Evolutionary conservation across 2,888 invertebrate genomes (phyloP).

Genomic region (Drosophila rubida): DNA sequence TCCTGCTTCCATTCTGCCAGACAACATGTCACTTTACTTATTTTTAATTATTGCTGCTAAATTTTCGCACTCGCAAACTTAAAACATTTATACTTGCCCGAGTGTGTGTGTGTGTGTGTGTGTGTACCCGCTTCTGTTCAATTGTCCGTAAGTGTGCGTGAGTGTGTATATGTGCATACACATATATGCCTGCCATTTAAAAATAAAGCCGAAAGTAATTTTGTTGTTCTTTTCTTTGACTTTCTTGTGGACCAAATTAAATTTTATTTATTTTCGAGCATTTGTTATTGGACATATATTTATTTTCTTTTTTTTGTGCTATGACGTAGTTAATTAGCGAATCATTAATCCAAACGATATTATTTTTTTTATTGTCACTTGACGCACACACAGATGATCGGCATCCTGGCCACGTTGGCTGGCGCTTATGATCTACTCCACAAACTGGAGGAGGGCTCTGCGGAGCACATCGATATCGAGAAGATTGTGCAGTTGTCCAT

Average conservation of each 20-base stretch:
- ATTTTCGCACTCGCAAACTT: constrained; percentile 38
- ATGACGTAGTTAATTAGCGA: constrained; percentile 47
- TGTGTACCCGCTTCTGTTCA: constrained; percentile 5
- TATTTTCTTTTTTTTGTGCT: constrained; percentile 10
- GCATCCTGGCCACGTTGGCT: constrained; percentile 68
- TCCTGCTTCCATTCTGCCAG: constrained; percentile 52
- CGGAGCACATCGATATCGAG: constrained; percentile 59
- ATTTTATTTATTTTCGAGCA: constrained; percentile 29
- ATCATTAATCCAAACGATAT: constrained; percentile 23
- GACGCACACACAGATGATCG: constrained; percentile 62
- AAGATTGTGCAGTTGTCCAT: constrained; percentile 68
- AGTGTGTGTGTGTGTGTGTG: constrained; percentile 17
- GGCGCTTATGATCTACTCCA: constrained; percentile 69
- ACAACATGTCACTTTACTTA: constrained; percentile 65
- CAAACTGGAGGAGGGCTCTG: constrained; percentile 67
- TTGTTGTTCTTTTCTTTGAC: constrained; percentile 33
- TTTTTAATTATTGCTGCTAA: constrained; percentile 47
- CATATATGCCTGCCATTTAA: constrained; percentile 59
- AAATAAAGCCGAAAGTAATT: constrained; percentile 71
- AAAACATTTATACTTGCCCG: constrained; percentile 2
- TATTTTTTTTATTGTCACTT: constrained; percentile 22
- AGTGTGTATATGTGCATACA: constrained; percentile 19
- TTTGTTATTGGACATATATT: constrained; percentile 20
- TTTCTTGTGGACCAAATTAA: constrained; percentile 18
- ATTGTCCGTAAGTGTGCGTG: neutral